Evolutionary conservation across 2,888 invertebrate genomes (phyloP), one percentile per base, ranked within the genome.

Genomic region (Seira ritae): DNA sequence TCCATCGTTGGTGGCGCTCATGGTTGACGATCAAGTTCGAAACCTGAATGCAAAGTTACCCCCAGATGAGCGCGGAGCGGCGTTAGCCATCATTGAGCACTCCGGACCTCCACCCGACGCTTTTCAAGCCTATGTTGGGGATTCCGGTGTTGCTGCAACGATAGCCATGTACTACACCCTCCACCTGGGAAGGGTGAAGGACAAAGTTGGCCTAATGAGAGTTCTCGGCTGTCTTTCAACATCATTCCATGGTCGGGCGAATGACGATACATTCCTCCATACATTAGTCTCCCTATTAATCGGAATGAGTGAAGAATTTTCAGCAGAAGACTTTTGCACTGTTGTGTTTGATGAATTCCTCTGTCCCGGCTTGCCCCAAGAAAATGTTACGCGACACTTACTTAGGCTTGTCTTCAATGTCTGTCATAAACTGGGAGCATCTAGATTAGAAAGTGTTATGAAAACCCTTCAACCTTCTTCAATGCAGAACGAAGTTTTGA

Each of bases 301-400:
- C 88, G 95, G 96, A 84, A 94, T 98, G 92, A 94, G 95, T 1
- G 98, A 98, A 87, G 98, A 98, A 91, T 98, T 98, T 90, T 93
- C 95, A 87, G 95, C 96, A 0, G 97, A 98, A 91, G 97, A 98
- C 89, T 98, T 98, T 90, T 98, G 97, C 91, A 97, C 97, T 1
- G 96, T 96, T 0, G 93, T 98, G 65, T 98, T 98, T 92, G 98
- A 98, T 91, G 97, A 98, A 91, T 98, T 98, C 91, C 95, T 98
- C 90, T 95, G 97, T 91, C 97, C 97, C 79, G 96, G 96, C 0
- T 92, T 98, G 19, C 94, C 95, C 0, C 94, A 96, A 85, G 98
- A 98, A 90, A 98, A 97, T 92, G 97, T 98, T 0, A 95, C 96
- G 1, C 93, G 97, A 72, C 98, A 98, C 92, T 92, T 98, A 90